Base-by-base conservation (phyloP, 2,797 vertebrate genomes). In the Anniella stebbinsi region DNA sequence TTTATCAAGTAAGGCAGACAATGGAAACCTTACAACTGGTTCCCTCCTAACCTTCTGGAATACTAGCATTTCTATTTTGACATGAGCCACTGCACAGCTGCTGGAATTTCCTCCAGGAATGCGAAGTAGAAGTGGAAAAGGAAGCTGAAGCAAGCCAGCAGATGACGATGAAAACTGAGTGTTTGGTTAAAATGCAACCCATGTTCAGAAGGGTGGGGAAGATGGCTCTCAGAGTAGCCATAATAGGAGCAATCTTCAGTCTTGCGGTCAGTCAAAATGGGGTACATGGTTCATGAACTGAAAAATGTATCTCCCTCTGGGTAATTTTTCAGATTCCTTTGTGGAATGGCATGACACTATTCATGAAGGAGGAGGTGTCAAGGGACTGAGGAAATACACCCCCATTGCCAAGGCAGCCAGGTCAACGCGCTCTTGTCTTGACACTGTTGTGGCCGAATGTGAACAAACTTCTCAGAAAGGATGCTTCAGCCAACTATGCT, bases 1-100 rank as follows among this genome's bases (percentile, higher is more conserved):
- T 88, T 90, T 67, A 30, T 90, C 73, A 70, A 87, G n/a, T 85
- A 10, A 75, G 80, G 60, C 17, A 92, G 54, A 90, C 7, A 87
- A 8, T 81, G 23, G 76, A 81, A 67, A 66, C 69, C 45, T 70
- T 18, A 72, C 67, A 54, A 73, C 9, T 63, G 28, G 73, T 48
- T 78, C 45, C 36, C 75, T 89, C 73, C 69, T 67, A 45, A 78
- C 60, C 57, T n/a, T 84, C 57, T 89, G 21, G 38, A 89, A 90
- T 88, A 75, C 87, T 93, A 72, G 80, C 85, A 0, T 13, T 69
- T 92, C 87, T 23, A 92, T 12, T 7, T 23, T 81, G 48, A 9
- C 25, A 0, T 80, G 2, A 0, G 89, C 17, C 25, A 48, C 45
- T 81, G 72, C 75, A 0, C 81, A 81, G 12, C 33, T 87, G 41